Base-by-base conservation (phyloP, 2,797 vertebrate genomes). In the Australoheros facetus region DNA sequence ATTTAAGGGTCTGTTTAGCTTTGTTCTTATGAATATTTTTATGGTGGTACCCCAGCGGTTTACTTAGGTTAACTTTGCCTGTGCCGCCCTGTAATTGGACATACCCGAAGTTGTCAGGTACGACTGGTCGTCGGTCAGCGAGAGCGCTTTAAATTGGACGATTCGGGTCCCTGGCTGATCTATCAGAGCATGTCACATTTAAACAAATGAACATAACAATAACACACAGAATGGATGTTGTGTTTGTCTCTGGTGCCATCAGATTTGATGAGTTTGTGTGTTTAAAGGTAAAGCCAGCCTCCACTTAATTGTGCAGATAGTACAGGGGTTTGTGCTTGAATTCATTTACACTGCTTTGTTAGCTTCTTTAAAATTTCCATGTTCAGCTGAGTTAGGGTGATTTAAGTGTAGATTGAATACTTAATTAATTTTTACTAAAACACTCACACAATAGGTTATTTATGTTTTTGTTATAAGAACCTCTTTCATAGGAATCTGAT, bases 351-450 rank as follows among this genome's bases (percentile, higher is more conserved):
- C 26, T 1, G 1, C 37, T 39, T 45, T 45, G 42, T 45, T 45
- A 45, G 42, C 4, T 6, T 45, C 42, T 45, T 45, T 39, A 62
- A 39, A 60, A 62, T 62, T n/a, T 34, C 14, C 60, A 4, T 17
- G 21, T 26, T 66, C 60, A 66, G 60, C 45, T 66, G 23, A 66
- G 21, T 66, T 54, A 54, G 51, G 8, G n/a, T 10, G 51, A 54
- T 64, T 64, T 45, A 64, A 64, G 21, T 70, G 26, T 16, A 34
- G 16, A 73, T 51, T 3, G 7, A 72, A 71, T 23, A 39, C 28
- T 73, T 78, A 66, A 82, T 71, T 37, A 34, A 64, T 81, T 71
- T 71, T 71, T n/a, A 48, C 53, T 62, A 62, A 62, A 37, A 64
- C 14, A 19, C 70, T 45, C n/a, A 2, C 23, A 13, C 53, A 42